These are phyloP conservation scores for Plutomurus gul DNA, from an alignment of 1,140 invertebrate species.

Conservation along the genomic window DNA sequence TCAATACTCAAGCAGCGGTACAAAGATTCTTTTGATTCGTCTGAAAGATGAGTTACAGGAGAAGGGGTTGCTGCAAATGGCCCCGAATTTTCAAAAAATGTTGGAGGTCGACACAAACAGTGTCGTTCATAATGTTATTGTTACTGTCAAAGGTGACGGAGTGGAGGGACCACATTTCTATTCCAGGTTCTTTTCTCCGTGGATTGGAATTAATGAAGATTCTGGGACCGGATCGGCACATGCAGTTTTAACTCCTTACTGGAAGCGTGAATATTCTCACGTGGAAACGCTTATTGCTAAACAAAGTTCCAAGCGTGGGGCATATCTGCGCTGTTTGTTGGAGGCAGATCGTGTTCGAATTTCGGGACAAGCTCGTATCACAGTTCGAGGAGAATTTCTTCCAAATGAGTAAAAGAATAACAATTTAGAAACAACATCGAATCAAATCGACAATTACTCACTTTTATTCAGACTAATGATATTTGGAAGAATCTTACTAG, in stretches of 20 bases:
- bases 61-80: conserved; percentile 41
- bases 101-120: conserved; percentile 22
- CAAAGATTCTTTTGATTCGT: conserved; percentile 55
- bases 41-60: conserved; percentile 53
- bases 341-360: no score
- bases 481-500: no score
- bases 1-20: conserved; percentile 53
- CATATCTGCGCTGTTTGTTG: no score
- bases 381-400: no score
- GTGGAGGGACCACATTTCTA: conserved; percentile 60
- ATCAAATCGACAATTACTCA: no score
- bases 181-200: conserved; percentile 66
- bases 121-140: conserved; percentile 52
- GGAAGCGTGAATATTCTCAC: conserved; percentile 57
- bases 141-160: conserved; percentile 52
- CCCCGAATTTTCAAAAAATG: conserved; percentile 42
- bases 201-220: conserved; percentile 65
- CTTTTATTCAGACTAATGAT: no score
- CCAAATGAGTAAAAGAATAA: no score
- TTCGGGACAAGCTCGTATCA: no score
- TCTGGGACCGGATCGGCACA: conserved; percentile 64
- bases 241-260: conserved; percentile 62
- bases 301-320: no score
- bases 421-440: no score
- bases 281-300: no score